Evolutionary conservation across 2,113 vertebrate species (phyloP), one percentile per base, ranked within the genome.

Genomic region (Rhinoderma darwinii): DNA sequence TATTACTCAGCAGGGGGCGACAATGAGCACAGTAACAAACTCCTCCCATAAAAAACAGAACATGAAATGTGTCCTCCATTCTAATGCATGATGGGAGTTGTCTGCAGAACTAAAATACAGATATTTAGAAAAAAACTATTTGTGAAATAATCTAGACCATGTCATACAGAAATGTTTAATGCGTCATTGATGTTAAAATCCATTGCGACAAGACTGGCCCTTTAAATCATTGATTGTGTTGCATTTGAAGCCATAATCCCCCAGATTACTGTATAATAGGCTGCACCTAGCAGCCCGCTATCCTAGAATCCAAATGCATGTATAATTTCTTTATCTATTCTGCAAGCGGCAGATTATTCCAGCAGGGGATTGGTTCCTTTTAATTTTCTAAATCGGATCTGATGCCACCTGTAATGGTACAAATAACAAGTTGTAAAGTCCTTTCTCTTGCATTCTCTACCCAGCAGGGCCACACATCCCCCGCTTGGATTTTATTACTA

Each of bases 381-480:
- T 74, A 73, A 73, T 56, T 73, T 51, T 39, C 63, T 35, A 51
- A 68, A 50, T 73, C 25, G 66, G 39, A 83, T 83, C 8, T 2
- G 44, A 30, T 83, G 82, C 82, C 70, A 74, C 83, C 83, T 84
- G 83, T 43, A 74, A 50, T 56, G 61, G 51, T 75, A 17, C 50
- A 37, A 54, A 84, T 41, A 54, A 50, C 47, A 37, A 27, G 50
- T 39, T 43, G 51, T 84, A 84, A 84, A 59, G 83, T 61, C 70
- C 68, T 59, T 47, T 84, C 41, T 75, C 25, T 20, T 59, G 25
- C 73, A 84, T 75, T 74, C 70, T 59, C 17, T 59, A 20, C 70
- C 70, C 83, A 84, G 83, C 83, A 84, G 75, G 83, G 83, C 27
- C 70, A 32, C n/a, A 54, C 15, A 37, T 54, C 83, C 72, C 83